Conservation (phyloP, 2,888 invertebrate species). For the Apamea epomidion region DNA sequence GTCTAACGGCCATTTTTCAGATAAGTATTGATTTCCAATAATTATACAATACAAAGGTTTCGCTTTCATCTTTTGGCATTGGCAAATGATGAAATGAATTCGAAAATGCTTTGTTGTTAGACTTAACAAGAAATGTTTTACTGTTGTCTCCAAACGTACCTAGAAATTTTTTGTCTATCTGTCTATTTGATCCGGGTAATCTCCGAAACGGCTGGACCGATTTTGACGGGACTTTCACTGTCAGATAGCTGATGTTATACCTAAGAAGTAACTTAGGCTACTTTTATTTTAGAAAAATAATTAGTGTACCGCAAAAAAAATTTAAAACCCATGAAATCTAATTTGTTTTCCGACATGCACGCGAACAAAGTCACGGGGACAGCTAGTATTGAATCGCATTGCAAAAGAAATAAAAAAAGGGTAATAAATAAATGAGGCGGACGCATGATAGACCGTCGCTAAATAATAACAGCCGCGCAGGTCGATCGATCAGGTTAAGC, state of each 20-base stretch:
- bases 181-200: neutral
- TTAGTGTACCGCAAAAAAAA: no score
- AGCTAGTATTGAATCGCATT: no score
- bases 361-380: no score
- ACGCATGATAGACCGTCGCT: no score
- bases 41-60: neutral
- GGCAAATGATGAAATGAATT: neutral
- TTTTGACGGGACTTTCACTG: neutral
- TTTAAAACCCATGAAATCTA: no score
- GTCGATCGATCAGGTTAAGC: no score
- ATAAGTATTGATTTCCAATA: slow-evolving; percentile 1
- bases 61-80: neutral
- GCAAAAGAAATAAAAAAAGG: no score
- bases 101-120: neutral
- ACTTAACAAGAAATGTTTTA: neutral
- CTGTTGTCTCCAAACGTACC: neutral
- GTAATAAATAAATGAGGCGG: no score
- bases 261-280: no score
- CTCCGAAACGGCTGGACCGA: neutral
- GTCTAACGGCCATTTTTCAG: neutral
- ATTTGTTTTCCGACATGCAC: no score
- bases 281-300: no score
- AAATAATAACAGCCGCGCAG: no score
- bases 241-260: neutral
- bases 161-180: neutral